Evolutionary conservation across 2,113 vertebrate genomes (phyloP).

Genomic region (Setophaga petechia): DNA sequence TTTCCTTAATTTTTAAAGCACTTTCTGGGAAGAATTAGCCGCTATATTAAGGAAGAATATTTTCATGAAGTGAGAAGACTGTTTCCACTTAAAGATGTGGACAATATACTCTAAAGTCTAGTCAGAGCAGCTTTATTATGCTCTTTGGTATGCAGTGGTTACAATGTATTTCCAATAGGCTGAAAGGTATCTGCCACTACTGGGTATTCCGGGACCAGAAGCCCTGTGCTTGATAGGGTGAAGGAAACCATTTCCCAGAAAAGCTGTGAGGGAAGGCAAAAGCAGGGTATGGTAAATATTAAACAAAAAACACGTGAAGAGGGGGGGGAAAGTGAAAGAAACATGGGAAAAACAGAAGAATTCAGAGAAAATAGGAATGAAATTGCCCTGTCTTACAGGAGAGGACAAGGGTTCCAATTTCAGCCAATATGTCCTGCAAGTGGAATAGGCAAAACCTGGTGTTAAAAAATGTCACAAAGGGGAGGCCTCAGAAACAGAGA

Average conservation of each 20-base stretch:
- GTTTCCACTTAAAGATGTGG: background rate
- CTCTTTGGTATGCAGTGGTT: background rate
- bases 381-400: background rate
- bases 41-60: background rate
- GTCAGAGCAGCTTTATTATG: background rate
- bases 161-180: background rate
- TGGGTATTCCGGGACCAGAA: background rate
- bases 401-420: background rate
- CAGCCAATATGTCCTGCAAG: background rate
- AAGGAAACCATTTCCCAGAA: background rate
- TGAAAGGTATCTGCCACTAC: background rate
- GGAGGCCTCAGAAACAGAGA: background rate
- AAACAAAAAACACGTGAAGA: background rate
- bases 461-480: fast-evolving
- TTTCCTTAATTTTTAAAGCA: background rate
- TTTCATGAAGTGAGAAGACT: background rate
- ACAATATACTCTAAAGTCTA: background rate
- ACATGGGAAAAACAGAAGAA: background rate
- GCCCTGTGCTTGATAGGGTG: background rate
- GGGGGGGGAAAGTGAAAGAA: background rate
- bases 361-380: background rate
- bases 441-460: background rate
- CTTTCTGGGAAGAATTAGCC: background rate
- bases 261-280: background rate
- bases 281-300: background rate